Conservation (phyloP, 2,888 invertebrate genomes). For the Megaustenia siamemsis region DNA sequence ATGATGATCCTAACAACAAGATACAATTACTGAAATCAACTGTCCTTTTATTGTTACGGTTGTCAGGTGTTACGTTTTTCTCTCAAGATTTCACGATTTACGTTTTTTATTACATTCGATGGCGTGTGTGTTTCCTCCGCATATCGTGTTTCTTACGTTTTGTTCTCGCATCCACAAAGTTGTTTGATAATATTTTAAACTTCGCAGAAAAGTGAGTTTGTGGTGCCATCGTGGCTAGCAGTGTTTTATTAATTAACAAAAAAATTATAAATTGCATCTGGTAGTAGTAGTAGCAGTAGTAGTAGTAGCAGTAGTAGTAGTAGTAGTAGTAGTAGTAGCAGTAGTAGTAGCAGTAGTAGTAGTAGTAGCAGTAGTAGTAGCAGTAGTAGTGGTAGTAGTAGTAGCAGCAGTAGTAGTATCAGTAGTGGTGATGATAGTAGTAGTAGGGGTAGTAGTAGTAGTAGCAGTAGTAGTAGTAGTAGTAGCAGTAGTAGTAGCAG, state of each 20-base stretch:
- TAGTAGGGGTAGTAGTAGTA: constrained; percentile 10
- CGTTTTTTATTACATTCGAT: background rate
- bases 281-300: background rate
- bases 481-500: constrained; percentile 33
- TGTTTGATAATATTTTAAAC: too few species aligned
- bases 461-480: constrained; percentile 28
- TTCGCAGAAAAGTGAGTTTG: background rate
- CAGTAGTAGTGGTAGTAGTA: background rate
- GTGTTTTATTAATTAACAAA: background rate
- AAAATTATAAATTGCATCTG: too few species aligned
- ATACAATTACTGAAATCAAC: too few species aligned
- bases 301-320: background rate
- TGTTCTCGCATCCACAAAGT: too few species aligned
- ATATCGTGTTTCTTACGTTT: too few species aligned
- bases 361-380: background rate
- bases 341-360: background rate
- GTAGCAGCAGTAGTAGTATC: constrained; percentile 26
- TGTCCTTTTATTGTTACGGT: background rate
- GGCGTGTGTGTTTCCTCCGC: background rate
- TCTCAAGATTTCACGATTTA: background rate
- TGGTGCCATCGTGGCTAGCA: background rate
- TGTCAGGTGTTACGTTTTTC: background rate
- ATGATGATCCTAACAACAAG: too few species aligned
- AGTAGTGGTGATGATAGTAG: constrained; percentile 23
- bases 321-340: background rate